Base-by-base conservation (phyloP, 2,113 vertebrate species). In the Boleophthalmus pectinirostris region DNA sequence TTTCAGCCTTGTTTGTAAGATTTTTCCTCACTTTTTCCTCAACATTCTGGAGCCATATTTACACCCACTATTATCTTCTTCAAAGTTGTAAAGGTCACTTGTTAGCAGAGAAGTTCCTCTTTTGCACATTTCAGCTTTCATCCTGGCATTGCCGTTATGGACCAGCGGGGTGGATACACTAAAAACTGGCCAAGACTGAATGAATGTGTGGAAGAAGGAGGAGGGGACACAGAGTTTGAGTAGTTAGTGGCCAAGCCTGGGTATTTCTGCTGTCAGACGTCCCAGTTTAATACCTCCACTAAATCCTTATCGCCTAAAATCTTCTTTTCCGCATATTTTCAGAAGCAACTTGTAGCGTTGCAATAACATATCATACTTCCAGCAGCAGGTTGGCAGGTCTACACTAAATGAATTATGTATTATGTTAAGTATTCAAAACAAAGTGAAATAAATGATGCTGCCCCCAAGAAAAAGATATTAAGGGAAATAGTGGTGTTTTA, bases 251-350 rank as follows among this genome's bases (percentile, higher is more conserved):
- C 74, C 77, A 82, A 82, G 77, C 72, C 67, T 46, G 74, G 82
- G 75, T 73, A 77, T 77, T 74, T 69, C 70, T 79, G 58, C 74
- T 82, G 80, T 84, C 82, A 84, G 51, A 45, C 73, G 70, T 78
- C 74, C 73, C 82, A 35, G 78, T 66, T 72, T 81, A 69, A 72
- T 78, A 63, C 57, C 25, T 73, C 53, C n/a, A 21, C 84, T 66
- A 63, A 24, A 69, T 72, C 58, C 57, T 68, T 68, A 82, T 78
- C 81, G 60, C 77, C 72, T 73, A 56, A 75, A 75, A 75, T 45
- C 53, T 60, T 75, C 57, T 53, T 67, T 68, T 80, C 69, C 72
- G 45, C 71, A 69, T 66, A 49, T 75, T 70, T 68, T 64, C 47
- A 60, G 65, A 38, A 54, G 35, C 33, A 45, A 77, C 69, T 82